Evolutionary conservation across 2,888 invertebrate species (phyloP).

Genomic region (Drosophila fulvimacula): DNA sequence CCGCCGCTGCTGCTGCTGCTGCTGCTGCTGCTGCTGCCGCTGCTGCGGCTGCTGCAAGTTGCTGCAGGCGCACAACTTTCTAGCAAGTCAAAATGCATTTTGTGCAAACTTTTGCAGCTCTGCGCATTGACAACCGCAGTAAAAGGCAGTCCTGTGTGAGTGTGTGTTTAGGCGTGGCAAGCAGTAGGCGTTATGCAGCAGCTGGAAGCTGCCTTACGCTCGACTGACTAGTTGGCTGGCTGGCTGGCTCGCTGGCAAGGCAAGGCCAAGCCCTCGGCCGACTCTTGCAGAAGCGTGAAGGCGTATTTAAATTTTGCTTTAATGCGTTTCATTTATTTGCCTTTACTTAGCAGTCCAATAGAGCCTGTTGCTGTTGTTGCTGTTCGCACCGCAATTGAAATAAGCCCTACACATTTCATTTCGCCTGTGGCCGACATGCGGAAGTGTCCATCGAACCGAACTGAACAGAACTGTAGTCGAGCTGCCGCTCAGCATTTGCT

Average conservation of each 20-base stretch:
- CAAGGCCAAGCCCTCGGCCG: slow-evolving; percentile 46
- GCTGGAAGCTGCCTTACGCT: slow-evolving; percentile 48
- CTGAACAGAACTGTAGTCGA: slow-evolving; percentile 13
- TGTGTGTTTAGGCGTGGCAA: slow-evolving; percentile 35
- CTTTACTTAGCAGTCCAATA: slow-evolving; percentile 40
- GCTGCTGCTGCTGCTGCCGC: slow-evolving; percentile 13
- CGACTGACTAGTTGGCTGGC: slow-evolving; percentile 31
- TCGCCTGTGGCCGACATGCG: slow-evolving; percentile 41
- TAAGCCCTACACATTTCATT: slow-evolving; percentile 41
- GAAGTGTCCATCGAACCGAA: slow-evolving; percentile 52
- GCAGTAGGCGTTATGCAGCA: slow-evolving; percentile 21
- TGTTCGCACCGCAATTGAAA: slow-evolving; percentile 30
- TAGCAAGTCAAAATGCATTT: slow-evolving; percentile 77
- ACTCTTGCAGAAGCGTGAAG: slow-evolving; percentile 30
- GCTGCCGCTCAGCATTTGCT: slow-evolving; percentile 30
- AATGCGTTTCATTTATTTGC: slow-evolving; percentile 53
- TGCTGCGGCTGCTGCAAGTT: slow-evolving; percentile 40
- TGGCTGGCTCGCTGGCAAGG: slow-evolving; percentile 25
- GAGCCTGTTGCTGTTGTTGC: slow-evolving; percentile 11
- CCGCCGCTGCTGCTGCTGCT: slow-evolving; percentile 23
- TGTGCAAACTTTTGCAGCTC: slow-evolving; percentile 60
- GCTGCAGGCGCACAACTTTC: slow-evolving; percentile 67
- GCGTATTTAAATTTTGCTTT: slow-evolving; percentile 64
- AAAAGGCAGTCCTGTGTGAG: slow-evolving; percentile 16
- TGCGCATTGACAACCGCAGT: slow-evolving; percentile 73